Percentiles rank a stretch among this genome's conserved stretches.
These are phyloP conservation scores for Amblyopsis rosae DNA, from an alignment of 2,113 vertebrate species.

Conservation along the genomic window DNA sequence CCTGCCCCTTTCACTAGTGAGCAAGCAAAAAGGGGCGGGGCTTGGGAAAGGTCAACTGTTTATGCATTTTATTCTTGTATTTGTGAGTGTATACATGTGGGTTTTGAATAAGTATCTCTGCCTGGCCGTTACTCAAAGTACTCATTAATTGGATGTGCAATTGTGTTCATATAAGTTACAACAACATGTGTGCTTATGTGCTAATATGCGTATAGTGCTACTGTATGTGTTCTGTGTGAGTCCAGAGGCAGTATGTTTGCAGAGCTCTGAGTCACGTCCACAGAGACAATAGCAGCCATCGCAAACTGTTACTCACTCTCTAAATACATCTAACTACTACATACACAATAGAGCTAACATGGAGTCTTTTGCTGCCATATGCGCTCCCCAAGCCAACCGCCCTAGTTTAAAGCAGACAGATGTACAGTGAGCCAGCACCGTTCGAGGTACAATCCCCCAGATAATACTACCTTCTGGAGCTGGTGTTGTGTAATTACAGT, in stretches of 20 bases:
- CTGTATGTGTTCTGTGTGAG: not conserved
- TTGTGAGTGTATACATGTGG: not conserved
- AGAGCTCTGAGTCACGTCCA: too few relatives aligned
- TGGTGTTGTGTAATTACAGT: slow-evolving; percentile 48
- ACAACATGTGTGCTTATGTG: too few relatives aligned
- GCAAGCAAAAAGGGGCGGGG: not conserved
- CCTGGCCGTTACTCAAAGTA: not conserved
- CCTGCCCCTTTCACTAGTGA: not conserved
- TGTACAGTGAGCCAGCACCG: not conserved
- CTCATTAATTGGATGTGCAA: not conserved
- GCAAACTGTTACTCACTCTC: too few relatives aligned
- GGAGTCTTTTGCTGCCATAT: too few relatives aligned
- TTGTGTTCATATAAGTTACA: not conserved
- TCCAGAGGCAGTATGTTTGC: too few relatives aligned
- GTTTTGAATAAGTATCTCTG: not conserved
- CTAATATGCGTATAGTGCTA: too few relatives aligned
- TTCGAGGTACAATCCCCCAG: slow-evolving; percentile 38
- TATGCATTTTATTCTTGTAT: not conserved
- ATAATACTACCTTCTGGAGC: slow-evolving; percentile 43
- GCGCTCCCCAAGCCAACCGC: not conserved
- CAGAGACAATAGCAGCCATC: too few relatives aligned
- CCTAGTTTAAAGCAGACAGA: slow-evolving; percentile 43
- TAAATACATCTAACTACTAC: too few relatives aligned
- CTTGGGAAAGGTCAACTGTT: not conserved
- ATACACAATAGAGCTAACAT: too few relatives aligned